Evolutionary conservation across 2,113 vertebrate species (phyloP).

Genomic region (Trochalopteron elliotii): DNA sequence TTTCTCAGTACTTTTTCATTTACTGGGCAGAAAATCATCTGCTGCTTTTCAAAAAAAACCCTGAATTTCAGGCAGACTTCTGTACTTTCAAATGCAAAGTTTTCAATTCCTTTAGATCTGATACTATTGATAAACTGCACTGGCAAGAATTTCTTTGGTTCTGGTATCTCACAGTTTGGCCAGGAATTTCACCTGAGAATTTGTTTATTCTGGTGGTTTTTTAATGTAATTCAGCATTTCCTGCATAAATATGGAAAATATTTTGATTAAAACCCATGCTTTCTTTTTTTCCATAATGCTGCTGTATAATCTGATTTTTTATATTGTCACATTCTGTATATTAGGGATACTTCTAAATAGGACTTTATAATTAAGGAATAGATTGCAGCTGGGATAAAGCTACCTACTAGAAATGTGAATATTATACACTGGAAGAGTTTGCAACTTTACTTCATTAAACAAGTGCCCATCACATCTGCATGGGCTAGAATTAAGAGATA

Average conservation of each 20-base stretch:
- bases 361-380: not conserved
- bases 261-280: not conserved
- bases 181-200: not conserved
- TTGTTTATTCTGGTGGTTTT: not conserved
- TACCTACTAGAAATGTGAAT: not conserved
- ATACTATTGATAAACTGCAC: not conserved
- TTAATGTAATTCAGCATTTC: not conserved
- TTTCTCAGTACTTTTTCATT: not conserved
- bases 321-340: not conserved
- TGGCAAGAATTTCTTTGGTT: not conserved
- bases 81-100: not conserved
- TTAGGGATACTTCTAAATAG: not conserved
- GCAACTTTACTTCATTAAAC: not conserved
- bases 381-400: not conserved
- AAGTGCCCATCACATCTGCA: not conserved
- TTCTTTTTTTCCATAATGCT: not conserved
- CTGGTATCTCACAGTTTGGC: not conserved
- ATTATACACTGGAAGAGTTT: not conserved
- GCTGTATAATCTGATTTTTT: not conserved
- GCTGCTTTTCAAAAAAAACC: fast-evolving
- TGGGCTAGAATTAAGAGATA: not conserved
- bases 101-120: not conserved
- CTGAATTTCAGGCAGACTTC: not conserved
- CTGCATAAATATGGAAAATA: not conserved
- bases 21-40: not conserved